These are phyloP conservation scores for Pararge aegeria DNA, from an alignment of 1,140 invertebrate species.

Conservation along the genomic window DNA sequence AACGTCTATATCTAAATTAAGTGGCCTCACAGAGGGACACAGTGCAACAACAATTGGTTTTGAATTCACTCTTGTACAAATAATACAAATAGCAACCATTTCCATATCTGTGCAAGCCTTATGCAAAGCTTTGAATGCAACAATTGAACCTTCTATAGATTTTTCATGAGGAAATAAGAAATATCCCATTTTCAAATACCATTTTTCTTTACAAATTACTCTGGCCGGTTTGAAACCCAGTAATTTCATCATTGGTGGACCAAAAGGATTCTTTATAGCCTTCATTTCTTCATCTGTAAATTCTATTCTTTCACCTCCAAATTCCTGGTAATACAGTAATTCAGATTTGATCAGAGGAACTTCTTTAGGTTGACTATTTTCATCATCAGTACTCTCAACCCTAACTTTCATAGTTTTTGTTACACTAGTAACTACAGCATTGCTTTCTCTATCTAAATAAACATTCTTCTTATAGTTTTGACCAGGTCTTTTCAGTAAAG, in stretches of 20 bases:
- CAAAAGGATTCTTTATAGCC: conserved; percentile 62
- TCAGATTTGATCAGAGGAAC: conserved; percentile 63
- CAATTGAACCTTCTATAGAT: conserved; percentile 61
- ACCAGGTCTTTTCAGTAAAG: conserved; percentile 44
- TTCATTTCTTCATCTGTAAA: conserved; percentile 65
- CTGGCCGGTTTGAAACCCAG: conserved; percentile 64
- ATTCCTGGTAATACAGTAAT: conserved; percentile 53
- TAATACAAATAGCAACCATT: conserved; percentile 60
- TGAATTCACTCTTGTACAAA: conserved; percentile 61
- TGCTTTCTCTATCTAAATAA: conserved; percentile 55
- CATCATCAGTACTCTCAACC: conserved; percentile 26
- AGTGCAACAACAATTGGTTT: conserved; percentile 61
- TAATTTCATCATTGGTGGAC: conserved; percentile 60
- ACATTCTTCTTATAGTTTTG: conserved; percentile 47
- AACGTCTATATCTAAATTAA: conserved; percentile 53
- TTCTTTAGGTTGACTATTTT: conserved; percentile 41
- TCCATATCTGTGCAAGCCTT: conserved; percentile 57
- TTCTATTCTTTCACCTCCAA: conserved; percentile 57
- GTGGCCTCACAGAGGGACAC: conserved; percentile 47
- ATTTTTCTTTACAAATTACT: conserved; percentile 65
- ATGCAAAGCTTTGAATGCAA: conserved; percentile 65
- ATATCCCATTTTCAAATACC: conserved; percentile 60
- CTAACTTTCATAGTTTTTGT: conserved; percentile 58
- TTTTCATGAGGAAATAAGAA: conserved; percentile 70
- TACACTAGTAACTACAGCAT: conserved; percentile 50